Percentiles rank a stretch among this genome's conserved stretches.
phyloP scores from a whole-genome alignment of 92 coral and sea anemone species.

The Phenganax stokvisi region DNA sequence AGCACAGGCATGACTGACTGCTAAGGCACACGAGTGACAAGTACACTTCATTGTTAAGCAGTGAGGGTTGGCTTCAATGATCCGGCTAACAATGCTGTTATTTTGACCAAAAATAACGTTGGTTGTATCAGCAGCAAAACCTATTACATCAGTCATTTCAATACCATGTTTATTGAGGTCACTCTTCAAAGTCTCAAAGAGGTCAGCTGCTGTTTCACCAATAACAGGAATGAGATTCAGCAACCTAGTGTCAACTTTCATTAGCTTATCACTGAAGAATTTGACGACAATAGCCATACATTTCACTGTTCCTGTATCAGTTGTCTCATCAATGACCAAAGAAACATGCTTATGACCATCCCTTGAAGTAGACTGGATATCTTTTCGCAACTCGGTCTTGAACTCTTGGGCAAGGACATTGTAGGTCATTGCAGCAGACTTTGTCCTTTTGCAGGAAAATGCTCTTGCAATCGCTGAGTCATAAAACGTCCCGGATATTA shows the following conservation, averaged over 20 bases:
- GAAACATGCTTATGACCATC: neutral
- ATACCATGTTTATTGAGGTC: constrained; percentile 11
- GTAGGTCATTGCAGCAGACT: constrained; percentile 1
- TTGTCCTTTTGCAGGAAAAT: constrained; percentile 12
- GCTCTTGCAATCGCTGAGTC: constrained; percentile 10
- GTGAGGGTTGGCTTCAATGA: constrained; percentile 11
- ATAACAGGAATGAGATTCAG: neutral
- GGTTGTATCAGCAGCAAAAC: constrained; percentile 23
- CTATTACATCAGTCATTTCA: constrained; percentile 3
- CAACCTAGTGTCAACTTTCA: constrained; percentile 4
- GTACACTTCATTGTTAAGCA: constrained; percentile 9
- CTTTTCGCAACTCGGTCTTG: neutral
- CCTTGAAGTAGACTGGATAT: constrained; percentile 6
- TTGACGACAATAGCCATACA: neutral
- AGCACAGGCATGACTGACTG: constrained; percentile 20
- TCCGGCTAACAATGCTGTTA: constrained; percentile 16
- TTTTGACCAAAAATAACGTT: constrained; percentile 1
- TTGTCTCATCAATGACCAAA: neutral
- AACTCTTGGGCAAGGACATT: constrained; percentile 8
- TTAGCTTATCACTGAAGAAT: neutral
- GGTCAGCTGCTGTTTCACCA: constrained; percentile 29
- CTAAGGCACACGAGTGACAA: constrained; percentile 14
- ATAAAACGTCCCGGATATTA: constrained; percentile 4
- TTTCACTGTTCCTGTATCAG: constrained; percentile 3
- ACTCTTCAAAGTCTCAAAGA: constrained; percentile 10